A percentile compares a stretch with the other conserved stretches of the same genome.
Evolutionary conservation across 1,140 invertebrate species (phyloP).

Genomic region (Bactericera cockerelli): DNA sequence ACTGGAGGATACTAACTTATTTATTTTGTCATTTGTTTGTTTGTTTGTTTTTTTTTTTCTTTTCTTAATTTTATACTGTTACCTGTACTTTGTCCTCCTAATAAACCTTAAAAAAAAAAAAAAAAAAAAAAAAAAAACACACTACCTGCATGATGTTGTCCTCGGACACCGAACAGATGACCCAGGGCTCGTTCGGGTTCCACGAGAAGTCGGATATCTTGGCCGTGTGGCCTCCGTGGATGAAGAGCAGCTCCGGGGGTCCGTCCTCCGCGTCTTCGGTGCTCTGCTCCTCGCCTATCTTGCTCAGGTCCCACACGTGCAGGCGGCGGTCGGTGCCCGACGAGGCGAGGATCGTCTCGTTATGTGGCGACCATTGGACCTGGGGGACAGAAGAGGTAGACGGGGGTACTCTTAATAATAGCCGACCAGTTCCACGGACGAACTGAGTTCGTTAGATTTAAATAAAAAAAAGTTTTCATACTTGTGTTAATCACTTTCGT

Average conservation of each 20-base stretch:
- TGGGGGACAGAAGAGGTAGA: slow-evolving; percentile 20
- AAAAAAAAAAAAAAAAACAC: no score
- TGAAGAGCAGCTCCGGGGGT: slow-evolving; percentile 92
- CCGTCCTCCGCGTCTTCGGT: slow-evolving; percentile 98
- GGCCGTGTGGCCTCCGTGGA: slow-evolving; percentile 96
- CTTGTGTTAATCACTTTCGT: no score
- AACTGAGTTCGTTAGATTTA: no score
- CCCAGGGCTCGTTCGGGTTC: slow-evolving; percentile 99
- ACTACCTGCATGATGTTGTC: slow-evolving; percentile 99
- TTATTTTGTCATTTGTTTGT: no score
- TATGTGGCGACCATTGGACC: slow-evolving; percentile 99
- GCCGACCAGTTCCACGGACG: no score
- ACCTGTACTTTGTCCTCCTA: no score
- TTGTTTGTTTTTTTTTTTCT: no score
- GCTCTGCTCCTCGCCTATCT: slow-evolving; percentile 99
- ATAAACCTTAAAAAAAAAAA: no score
- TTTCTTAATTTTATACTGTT: no score
- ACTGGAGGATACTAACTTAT: no score
- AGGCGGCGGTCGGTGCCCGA: slow-evolving; percentile 93
- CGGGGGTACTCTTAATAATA: no score
- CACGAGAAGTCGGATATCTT: slow-evolving; percentile 99
- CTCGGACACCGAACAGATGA: slow-evolving; percentile 98
- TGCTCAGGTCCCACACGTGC: slow-evolving; percentile 99
- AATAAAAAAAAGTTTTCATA: no score
- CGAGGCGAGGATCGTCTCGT: slow-evolving; percentile 97